Percentiles rank a stretch among this genome's conserved stretches.
Evolutionary conservation across 2,797 vertebrate species (phyloP).

Genomic region (Myotis myotis): DNA sequence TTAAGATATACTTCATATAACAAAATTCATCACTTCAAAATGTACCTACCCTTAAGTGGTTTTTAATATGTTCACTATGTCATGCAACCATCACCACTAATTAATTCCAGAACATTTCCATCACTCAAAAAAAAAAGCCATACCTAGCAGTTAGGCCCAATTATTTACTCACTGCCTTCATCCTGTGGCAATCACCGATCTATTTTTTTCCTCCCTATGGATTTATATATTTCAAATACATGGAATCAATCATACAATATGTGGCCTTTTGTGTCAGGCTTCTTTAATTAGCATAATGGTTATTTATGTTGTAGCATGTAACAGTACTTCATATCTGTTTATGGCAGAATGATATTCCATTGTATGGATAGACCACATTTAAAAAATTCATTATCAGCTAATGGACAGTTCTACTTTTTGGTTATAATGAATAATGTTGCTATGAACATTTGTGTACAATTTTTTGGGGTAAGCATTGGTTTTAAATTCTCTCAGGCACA

Average conservation of each 20-base stretch:
- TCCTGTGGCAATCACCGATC: not conserved
- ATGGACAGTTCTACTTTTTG: not conserved
- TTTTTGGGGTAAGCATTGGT: not conserved
- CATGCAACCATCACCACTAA: not conserved
- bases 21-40: not conserved
- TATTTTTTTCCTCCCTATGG: not conserved
- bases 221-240: not conserved
- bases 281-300: not conserved
- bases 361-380: not conserved
- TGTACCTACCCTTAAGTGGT: not conserved
- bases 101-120: not conserved
- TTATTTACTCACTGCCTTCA: not conserved
- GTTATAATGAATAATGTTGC: not conserved
- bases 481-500: constrained; percentile 8
- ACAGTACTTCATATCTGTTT: not conserved
- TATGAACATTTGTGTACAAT: not conserved
- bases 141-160: not conserved
- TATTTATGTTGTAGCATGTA: not conserved
- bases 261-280: not conserved
- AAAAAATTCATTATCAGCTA: not conserved
- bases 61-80: not conserved
- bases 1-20: not conserved
- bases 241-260: not conserved
- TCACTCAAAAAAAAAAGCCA: not conserved
- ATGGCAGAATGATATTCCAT: not conserved